Base-by-base conservation (phyloP, 2,113 vertebrate species). In the Nesoenas mayeri region DNA sequence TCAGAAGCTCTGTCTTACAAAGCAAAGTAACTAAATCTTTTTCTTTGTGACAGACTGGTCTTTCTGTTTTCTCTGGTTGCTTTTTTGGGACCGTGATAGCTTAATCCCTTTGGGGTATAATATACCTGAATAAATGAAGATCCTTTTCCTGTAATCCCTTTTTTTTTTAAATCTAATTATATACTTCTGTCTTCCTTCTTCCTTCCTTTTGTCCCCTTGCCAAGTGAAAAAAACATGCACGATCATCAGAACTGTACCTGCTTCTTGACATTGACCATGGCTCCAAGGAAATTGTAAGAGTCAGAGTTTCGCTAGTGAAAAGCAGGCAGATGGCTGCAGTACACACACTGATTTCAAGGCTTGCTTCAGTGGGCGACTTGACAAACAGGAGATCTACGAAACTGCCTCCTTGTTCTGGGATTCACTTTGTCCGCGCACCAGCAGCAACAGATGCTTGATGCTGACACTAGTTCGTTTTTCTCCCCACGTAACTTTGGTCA, bases 361-460 rank as follows among this genome's bases (percentile, higher is more conserved):
- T 97, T 96, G 64, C 78, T 93, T 89, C 79, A 91, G 86, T 97
- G 80, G 85, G 85, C 92, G 97, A 97, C 92, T 85, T 77, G 96
- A 97, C 89, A 90, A 97, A 61, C 89, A 91, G 81, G 78, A 89
- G 75, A 95, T 94, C 92, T 97, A 97, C 95, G 84, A 69, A 97
- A 95, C 92, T 96, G 92, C 93, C 95, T 97, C 78, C 96, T 94
- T 91, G 81, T 97, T 96, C 87, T 97, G 91, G 94, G 92, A 58
- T 54, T 79, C 13, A 12, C 87, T 92, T 96, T 97, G 83, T 92
- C 89, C 94, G 75, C 22, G 56, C 89, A 82, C 95, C 85, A 97
- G 87, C 92, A 92, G 81, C 95, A 97, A 88, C 95, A 97, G 96
- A 97, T 97, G 96, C 88, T 95, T 95, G 93, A 89, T 72, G 93